Base-by-base conservation (phyloP, 2,888 invertebrate species). In the Drosophila paranaensis region DNA sequence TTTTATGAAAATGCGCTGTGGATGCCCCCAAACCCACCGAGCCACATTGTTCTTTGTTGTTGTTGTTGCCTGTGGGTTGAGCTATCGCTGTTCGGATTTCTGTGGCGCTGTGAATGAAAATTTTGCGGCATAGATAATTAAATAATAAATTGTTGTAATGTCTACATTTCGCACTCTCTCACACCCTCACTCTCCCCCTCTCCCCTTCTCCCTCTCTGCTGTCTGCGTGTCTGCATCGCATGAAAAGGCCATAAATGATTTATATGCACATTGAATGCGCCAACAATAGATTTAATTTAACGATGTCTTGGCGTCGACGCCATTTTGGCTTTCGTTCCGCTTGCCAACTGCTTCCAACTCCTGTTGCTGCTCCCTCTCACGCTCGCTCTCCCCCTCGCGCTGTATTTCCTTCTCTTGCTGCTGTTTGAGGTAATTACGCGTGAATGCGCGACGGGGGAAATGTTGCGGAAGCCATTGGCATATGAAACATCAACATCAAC, bases 111-210 rank as follows among this genome's bases (percentile, higher is more conserved):
- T 66, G 74, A 70, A 74, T 75, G 81, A 79, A 79, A 81, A 82
- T 82, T 82, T 79, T 84, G 82, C 72, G 82, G 82, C 74, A 77
- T 73, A 73, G 82, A 84, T 82, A 82, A 82, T 82, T 82, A 82
- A 82, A 82, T 84, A 82, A 82, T 85, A 82, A 82, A 82, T 82
- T 85, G 82, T 82, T 82, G 74, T 79, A 74, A 82, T 82, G 84
- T 81, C 81, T 81, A 78, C 72, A 81, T 81, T 83, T 81, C 65
- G 62, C 60, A 62, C 68, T 35, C 50, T 20, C 61, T 33, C 16
- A 10, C 37, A 70, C 65, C 51, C 53, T 57, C 67, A 25, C 45
- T 9, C 60, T 20, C 14, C 9, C 27, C 2, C 20, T 13, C 20
- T 13, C n/a, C 4, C 39, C 9, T 16, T 1, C 39, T 16, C 16